Percentiles rank a stretch among this genome's conserved stretches.
Conservation (phyloP, 2,888 invertebrate genomes). For the Gnatocerus cornutus region DNA sequence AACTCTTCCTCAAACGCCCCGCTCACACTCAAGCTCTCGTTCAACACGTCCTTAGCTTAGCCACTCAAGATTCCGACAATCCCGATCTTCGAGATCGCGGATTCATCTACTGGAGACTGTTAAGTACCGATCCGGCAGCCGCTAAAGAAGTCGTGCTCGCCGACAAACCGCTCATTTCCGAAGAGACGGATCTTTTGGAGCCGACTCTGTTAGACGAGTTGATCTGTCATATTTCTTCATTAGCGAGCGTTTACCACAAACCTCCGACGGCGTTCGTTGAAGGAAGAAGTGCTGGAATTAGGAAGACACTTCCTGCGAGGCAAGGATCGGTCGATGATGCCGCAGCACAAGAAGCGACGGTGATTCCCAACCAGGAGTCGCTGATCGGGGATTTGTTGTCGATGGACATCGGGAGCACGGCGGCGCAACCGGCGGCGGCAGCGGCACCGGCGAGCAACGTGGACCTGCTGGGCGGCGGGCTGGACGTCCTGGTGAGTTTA, state of each 20-base stretch:
- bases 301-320: slow-evolving; percentile 86
- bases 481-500: slow-evolving; percentile 85
- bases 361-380: slow-evolving; percentile 90
- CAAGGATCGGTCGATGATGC: slow-evolving; percentile 70
- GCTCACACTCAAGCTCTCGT: slow-evolving; percentile 99
- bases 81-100: slow-evolving; percentile 98
- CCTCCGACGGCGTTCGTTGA: slow-evolving; percentile 99
- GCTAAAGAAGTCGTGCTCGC: slow-evolving; percentile 99
- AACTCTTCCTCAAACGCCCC: slow-evolving; percentile 97
- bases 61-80: slow-evolving; percentile 96
- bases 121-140: slow-evolving; percentile 99
- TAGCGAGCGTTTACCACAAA: slow-evolving; percentile 98
- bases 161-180: slow-evolving; percentile 98
- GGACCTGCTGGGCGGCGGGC: slow-evolving; percentile 91
- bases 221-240: slow-evolving; percentile 97
- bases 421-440: slow-evolving; percentile 73
- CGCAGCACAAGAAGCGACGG: slow-evolving; percentile 72
- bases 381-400: slow-evolving; percentile 97
- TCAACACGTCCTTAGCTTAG: slow-evolving; percentile 93
- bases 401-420: slow-evolving; percentile 89
- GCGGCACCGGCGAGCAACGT: slow-evolving; percentile 78
- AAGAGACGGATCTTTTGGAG: slow-evolving; percentile 98
- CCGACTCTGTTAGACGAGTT: slow-evolving; percentile 98
- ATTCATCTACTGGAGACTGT: slow-evolving; percentile 98
- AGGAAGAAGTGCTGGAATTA: slow-evolving; percentile 79